Evolutionary conservation across 2,888 invertebrate species (phyloP), one percentile per base, ranked within the genome.

Genomic region (Tiliacea aurago): DNA sequence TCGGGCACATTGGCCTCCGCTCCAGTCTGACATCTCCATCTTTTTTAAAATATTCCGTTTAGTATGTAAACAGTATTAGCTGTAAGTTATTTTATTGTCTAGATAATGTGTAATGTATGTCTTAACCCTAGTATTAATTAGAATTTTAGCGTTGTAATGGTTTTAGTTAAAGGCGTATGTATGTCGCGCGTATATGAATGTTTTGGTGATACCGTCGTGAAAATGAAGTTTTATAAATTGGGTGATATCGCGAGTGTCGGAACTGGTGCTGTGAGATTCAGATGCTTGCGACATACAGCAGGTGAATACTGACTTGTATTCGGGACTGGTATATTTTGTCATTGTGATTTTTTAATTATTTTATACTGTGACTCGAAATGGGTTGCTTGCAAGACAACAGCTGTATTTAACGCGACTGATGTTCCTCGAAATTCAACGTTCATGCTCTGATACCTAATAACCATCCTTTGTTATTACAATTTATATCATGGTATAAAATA

Each of bases 401-500:
- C 91, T 91, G 93, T 94, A 91, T 91, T 92, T 90, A 89, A 90
- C 90, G 92, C 92, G 94, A 95, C 94, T 93, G 94, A 95, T 93
- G 95, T 96, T 96, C 96, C 96, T 96, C 90, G 86, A 89, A 90
- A 91, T 89, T 92, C 83, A 86, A 93, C 87, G 92, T 93, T 92
- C 91, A 89, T 90, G 92, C 90, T 88, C 90, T 91, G 89, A 90
- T 88, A 85, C 84, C 90, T 91, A 93, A 90, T 94, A 94, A 93
- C 93, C 94, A 95, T 94, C 95, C 91, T 96, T 92, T 93, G 95
- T 96, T 96, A 95, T 96, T 96, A 95, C 93, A 91, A 94, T 94
- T 95, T 94, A 92, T 95, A 95, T 94, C 93, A 94, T 94, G 93
- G 90, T 95, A 95, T 94, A 94, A 93, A 93, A 94, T 95, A 95